These are phyloP conservation scores for Fissipunctia ypsillon DNA, from an alignment of 2,888 invertebrate species.

Conservation along the genomic window DNA sequence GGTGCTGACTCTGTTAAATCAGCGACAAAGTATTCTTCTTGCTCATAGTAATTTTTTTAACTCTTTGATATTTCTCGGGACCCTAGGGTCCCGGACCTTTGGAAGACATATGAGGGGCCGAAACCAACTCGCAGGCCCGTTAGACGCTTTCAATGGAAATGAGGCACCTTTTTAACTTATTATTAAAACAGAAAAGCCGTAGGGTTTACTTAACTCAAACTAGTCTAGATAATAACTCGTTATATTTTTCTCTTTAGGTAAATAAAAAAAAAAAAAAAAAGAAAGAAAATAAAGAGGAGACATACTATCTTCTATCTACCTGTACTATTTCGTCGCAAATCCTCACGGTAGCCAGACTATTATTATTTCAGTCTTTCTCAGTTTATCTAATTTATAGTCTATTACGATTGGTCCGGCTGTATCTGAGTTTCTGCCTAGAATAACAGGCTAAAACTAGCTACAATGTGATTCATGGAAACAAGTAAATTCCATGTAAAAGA, in stretches of 20 bases:
- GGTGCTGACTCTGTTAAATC: no score
- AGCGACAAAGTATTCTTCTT: no score
- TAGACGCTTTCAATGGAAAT: no score
- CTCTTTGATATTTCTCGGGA: no score
- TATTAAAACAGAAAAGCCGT: not conserved
- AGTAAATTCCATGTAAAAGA: not conserved
- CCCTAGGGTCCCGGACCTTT: no score
- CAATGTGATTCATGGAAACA: slow-evolving; percentile 22
- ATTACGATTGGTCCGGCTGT: slow-evolving; percentile 13
- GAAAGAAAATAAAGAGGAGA: no score
- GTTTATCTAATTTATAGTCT: slow-evolving; percentile 33
- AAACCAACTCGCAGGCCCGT: no score
- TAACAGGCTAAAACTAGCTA: slow-evolving; percentile 26
- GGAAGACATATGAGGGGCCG: no score
- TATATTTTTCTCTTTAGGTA: no score
- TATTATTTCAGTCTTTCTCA: not conserved
- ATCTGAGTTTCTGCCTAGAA: slow-evolving; percentile 36
- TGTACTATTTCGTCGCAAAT: not conserved
- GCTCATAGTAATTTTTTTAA: not conserved
- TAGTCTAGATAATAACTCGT: not conserved
- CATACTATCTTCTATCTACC: no score
- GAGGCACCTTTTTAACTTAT: no score
- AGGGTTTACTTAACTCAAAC: not conserved
- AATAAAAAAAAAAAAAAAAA: no score
- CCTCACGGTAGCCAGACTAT: slow-evolving; percentile 8